phyloP scores from a whole-genome alignment of 2,888 invertebrate species.

The Ophion obscuratus region DNA sequence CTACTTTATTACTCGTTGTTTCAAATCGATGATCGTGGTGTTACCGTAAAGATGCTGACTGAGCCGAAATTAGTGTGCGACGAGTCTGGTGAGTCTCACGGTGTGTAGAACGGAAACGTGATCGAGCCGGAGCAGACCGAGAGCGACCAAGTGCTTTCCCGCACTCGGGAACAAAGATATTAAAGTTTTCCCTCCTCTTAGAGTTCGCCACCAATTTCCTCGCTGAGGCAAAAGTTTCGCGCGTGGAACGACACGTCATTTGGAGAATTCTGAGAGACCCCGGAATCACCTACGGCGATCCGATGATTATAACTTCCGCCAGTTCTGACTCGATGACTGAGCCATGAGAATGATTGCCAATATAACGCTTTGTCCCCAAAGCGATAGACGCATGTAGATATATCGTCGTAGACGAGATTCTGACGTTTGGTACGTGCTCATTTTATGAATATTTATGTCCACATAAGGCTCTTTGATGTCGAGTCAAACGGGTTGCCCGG shows the following conservation, averaged over 20 bases:
- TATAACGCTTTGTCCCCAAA: conserved; percentile 3
- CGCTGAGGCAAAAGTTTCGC: conserved; percentile 56
- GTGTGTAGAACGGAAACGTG: conserved; percentile 43
- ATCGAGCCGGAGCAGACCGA: conserved; percentile 44
- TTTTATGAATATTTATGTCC: conserved; percentile 54
- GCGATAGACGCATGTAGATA: background rate
- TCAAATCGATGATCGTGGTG: conserved; percentile 42
- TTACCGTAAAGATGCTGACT: conserved; percentile 50
- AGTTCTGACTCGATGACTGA: background rate
- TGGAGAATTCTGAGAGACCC: conserved; percentile 51
- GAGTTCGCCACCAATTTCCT: conserved; percentile 44
- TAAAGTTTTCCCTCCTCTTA: conserved; percentile 65
- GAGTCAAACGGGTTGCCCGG: conserved; percentile 39
- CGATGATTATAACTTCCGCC: conserved; percentile 46
- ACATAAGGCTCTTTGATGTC: conserved; percentile 52
- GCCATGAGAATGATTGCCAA: background rate
- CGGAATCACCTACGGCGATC: conserved; percentile 49
- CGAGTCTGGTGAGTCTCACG: conserved; percentile 54
- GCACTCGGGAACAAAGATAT: conserved; percentile 66
- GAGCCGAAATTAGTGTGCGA: conserved; percentile 52
- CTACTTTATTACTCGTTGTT: conserved; percentile 35
- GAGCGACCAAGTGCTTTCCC: conserved; percentile 60
- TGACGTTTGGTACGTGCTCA: background rate
- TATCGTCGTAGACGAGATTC: conserved; percentile 1
- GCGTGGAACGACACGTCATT: conserved; percentile 63